phyloP scores from a whole-genome alignment of 2,113 vertebrate genomes.

The Candoia aspera region DNA sequence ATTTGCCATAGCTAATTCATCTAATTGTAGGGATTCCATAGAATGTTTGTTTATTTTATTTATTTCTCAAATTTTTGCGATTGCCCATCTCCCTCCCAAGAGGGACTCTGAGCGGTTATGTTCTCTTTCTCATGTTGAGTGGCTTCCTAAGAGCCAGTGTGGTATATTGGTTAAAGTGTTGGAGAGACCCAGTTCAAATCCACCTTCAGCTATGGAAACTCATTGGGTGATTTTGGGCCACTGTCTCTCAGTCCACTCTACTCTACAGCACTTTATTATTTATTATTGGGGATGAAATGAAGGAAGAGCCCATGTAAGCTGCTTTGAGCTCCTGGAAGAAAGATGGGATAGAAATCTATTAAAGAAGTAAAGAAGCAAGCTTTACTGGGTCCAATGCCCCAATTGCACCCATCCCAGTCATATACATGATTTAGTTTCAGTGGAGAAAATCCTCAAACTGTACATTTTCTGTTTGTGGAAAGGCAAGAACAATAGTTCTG shows the following conservation, averaged over 20 bases:
- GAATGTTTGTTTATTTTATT: too few species aligned
- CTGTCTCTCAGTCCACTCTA: background rate
- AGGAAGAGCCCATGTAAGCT: background rate
- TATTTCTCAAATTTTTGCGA: too few species aligned
- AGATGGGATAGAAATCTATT: background rate
- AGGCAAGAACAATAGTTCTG: too few species aligned
- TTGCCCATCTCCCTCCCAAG: too few species aligned
- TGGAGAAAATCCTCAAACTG: background rate
- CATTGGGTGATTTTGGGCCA: background rate
- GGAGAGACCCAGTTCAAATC: background rate
- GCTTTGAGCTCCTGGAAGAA: background rate
- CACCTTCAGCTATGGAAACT: background rate
- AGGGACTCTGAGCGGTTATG: too few species aligned
- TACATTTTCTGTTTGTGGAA: too few species aligned
- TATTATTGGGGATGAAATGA: background rate
- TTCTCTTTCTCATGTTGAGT: background rate
- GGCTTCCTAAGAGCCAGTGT: too few species aligned
- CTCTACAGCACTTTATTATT: background rate
- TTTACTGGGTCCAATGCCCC: background rate
- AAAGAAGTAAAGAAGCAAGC: background rate
- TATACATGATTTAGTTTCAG: background rate
- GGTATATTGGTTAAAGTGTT: background rate
- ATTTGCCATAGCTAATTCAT: background rate
- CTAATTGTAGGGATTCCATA: background rate
- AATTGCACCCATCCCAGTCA: background rate